Percentiles rank a stretch among this genome's conserved stretches.
Conservation (phyloP, 2,797 vertebrate genomes). For the Typhlichthys subterraneus region DNA sequence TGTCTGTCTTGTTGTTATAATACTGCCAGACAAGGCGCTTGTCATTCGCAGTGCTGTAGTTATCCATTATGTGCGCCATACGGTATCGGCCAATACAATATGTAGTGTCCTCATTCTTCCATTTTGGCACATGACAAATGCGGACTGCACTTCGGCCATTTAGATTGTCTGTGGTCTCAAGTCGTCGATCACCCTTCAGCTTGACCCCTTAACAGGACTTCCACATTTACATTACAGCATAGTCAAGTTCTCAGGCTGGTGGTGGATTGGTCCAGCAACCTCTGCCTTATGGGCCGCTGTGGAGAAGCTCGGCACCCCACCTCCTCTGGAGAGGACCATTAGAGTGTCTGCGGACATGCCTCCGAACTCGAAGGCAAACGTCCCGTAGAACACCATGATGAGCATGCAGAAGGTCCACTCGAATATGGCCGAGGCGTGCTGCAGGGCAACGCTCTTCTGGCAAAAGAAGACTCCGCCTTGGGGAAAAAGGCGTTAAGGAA, state of each 20-base stretch:
- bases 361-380: slow-evolving; percentile 81
- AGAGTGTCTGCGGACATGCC: slow-evolving; percentile 78
- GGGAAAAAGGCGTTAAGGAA: slow-evolving; percentile 66
- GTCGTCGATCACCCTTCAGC: slow-evolving; percentile 3
- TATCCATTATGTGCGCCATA: slow-evolving; percentile 13
- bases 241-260: slow-evolving; percentile 52
- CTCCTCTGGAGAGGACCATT: slow-evolving; percentile 75
- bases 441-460: slow-evolving; percentile 80
- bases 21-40: slow-evolving; percentile 31
- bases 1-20: not conserved
- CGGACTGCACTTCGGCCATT: slow-evolving; percentile 3
- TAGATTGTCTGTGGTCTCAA: slow-evolving; percentile 5
- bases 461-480: slow-evolving; percentile 82
- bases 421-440: slow-evolving; percentile 82
- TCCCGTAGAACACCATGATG: slow-evolving; percentile 83
- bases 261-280: slow-evolving; percentile 35
- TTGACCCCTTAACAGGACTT: not conserved
- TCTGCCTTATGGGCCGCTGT: slow-evolving; percentile 53
- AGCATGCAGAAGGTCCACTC: slow-evolving; percentile 84
- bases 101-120: slow-evolving; percentile 2
- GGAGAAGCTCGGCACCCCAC: slow-evolving; percentile 33
- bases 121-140: not conserved
- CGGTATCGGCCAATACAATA: not conserved
- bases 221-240: slow-evolving; percentile 44
- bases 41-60: slow-evolving; percentile 6